phyloP scores from a whole-genome alignment of 2,888 invertebrate species.

The Orchestes rusci region DNA sequence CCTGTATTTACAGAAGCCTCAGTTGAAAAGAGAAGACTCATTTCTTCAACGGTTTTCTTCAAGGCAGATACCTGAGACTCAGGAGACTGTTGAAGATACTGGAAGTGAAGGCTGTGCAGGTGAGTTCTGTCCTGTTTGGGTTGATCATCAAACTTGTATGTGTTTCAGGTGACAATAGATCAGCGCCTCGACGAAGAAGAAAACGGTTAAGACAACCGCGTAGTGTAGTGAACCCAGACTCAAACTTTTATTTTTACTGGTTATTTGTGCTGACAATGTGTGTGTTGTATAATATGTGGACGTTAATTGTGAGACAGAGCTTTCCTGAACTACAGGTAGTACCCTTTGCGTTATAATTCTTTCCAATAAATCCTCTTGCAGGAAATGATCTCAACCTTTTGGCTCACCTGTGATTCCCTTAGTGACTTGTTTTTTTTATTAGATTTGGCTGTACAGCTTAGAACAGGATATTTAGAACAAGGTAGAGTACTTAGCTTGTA shows the following conservation, averaged over 20 bases:
- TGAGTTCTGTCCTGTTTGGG: constrained; percentile 34
- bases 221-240: constrained; percentile 89
- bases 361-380: constrained; percentile 18
- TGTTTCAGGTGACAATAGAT: constrained; percentile 37
- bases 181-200: constrained; percentile 48
- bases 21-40: constrained; percentile 84
- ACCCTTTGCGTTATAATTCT: neutral
- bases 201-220: constrained; percentile 65
- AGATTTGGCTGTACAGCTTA: constrained; percentile 84
- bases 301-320: constrained; percentile 89
- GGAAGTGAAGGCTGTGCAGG: constrained; percentile 44
- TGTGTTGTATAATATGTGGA: constrained; percentile 93
- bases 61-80: constrained; percentile 80
- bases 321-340: constrained; percentile 78
- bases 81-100: constrained; percentile 69
- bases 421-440: constrained; percentile 82
- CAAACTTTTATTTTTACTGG: constrained; percentile 95
- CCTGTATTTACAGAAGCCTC: constrained; percentile 57
- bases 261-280: constrained; percentile 80
- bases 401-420: constrained; percentile 76
- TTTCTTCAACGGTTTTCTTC: constrained; percentile 92
- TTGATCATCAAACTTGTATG: neutral
- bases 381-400: constrained; percentile 60
- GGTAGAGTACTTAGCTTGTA: no score
- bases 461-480: constrained; percentile 92